These are phyloP conservation scores for Octomys mimax DNA, from an alignment of 2,797 vertebrate genomes.

Conservation along the genomic window DNA sequence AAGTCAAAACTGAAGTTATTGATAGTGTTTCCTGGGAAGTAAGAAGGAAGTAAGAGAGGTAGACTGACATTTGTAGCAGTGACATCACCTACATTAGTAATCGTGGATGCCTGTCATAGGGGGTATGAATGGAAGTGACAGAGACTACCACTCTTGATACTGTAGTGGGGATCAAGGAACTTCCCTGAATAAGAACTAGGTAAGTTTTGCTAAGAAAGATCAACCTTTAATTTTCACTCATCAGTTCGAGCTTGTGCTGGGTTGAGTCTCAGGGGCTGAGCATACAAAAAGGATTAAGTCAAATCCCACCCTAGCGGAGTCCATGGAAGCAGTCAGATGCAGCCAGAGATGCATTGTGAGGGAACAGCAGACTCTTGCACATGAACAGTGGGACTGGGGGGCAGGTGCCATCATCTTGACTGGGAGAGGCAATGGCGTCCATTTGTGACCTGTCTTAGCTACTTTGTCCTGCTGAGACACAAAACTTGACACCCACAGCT, in stretches of 20 bases:
- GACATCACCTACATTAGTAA: not conserved
- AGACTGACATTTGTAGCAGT: not conserved
- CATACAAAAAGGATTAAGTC: not conserved
- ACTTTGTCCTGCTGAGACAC: not conserved
- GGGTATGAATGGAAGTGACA: not conserved
- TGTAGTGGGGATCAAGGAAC: not conserved
- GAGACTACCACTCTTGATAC: not conserved
- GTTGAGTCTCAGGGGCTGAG: not conserved
- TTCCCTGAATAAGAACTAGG: not conserved
- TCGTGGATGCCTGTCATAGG: not conserved
- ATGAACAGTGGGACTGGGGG: not conserved
- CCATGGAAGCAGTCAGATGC: not conserved
- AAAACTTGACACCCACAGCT: not conserved
- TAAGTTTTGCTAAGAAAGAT: not conserved
- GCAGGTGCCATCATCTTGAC: too few species aligned
- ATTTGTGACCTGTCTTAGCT: not conserved
- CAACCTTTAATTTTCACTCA: not conserved
- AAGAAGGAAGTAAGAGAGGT: not conserved
- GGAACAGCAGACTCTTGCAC: not conserved
- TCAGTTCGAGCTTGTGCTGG: not conserved
- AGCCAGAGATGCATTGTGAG: accelerated
- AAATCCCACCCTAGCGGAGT: not conserved
- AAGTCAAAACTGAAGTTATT: not conserved
- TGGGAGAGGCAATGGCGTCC: not conserved
- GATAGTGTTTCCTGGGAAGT: not conserved